A percentile compares a stretch with the other conserved stretches of the same genome.
These are phyloP conservation scores for Dromius quadrimaculatus DNA, from an alignment of 2,888 invertebrate genomes.

Conservation along the genomic window DNA sequence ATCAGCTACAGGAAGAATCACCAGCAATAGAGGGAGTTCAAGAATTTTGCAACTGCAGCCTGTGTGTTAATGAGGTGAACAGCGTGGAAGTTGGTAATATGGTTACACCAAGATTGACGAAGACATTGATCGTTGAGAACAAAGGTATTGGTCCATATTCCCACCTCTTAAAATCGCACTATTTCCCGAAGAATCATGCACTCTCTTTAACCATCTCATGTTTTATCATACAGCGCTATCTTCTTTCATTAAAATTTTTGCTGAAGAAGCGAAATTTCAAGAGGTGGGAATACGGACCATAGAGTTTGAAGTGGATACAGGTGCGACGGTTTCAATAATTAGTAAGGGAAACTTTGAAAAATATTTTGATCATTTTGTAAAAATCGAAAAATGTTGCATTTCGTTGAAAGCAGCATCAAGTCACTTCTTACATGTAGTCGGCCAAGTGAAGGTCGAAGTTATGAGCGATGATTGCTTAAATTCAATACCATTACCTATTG, in stretches of 20 bases:
- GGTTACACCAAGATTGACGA: slow-evolving; percentile 8
- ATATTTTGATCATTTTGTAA: background rate
- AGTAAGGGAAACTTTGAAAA: background rate
- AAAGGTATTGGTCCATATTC: background rate
- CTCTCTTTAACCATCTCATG: too few relatives aligned
- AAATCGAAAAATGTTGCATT: background rate
- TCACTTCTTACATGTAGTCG: background rate
- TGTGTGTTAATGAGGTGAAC: background rate
- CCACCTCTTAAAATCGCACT: too few relatives aligned
- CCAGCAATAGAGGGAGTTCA: background rate
- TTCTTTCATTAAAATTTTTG: too few relatives aligned
- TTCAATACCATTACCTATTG: background rate
- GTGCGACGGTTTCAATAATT: background rate
- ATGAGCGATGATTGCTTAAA: background rate
- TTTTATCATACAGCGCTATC: too few relatives aligned
- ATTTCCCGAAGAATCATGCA: too few relatives aligned
- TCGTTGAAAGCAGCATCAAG: background rate
- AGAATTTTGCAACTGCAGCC: background rate
- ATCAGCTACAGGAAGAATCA: background rate
- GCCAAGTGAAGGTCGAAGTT: background rate
- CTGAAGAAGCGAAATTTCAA: too few relatives aligned
- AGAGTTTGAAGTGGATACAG: too few relatives aligned
- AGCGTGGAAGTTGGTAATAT: background rate
- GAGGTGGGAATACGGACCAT: too few relatives aligned
- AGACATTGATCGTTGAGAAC: background rate